Percentiles rank a stretch among this genome's conserved stretches.
These are phyloP conservation scores for Buathra laborator DNA, from an alignment of 2,888 invertebrate species.

Conservation along the genomic window DNA sequence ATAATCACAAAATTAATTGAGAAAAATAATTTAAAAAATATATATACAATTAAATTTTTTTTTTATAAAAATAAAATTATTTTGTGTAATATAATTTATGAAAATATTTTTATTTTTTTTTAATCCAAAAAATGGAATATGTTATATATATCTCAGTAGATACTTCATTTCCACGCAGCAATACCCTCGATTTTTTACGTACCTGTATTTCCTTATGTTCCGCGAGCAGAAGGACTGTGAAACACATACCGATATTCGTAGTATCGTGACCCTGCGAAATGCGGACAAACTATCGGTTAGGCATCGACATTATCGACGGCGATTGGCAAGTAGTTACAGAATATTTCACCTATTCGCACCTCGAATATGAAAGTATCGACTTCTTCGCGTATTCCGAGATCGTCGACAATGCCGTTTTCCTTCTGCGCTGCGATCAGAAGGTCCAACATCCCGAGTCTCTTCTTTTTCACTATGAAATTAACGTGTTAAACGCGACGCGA, in stretches of 20 bases:
- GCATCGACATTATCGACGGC: background rate
- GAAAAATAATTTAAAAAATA: too few relatives aligned
- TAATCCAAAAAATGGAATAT: too few relatives aligned
- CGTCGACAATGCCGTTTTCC: slow-evolving; percentile 58
- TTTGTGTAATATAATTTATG: too few relatives aligned
- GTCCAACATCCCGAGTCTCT: slow-evolving; percentile 70
- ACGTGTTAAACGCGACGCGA: background rate
- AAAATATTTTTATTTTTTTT: too few relatives aligned
- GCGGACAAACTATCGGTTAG: background rate
- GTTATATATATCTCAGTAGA: too few relatives aligned
- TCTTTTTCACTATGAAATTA: slow-evolving; percentile 46
- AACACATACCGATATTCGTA: slow-evolving; percentile 61
- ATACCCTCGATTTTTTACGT: background rate
- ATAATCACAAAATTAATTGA: too few relatives aligned
- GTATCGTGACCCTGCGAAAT: slow-evolving; percentile 69
- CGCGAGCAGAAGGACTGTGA: slow-evolving; percentile 65
- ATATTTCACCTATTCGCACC: slow-evolving; percentile 40
- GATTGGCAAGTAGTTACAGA: background rate
- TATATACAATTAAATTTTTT: too few relatives aligned
- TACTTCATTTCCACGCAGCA: background rate
- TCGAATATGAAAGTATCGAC: slow-evolving; percentile 72
- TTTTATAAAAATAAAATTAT: too few relatives aligned
- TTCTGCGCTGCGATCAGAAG: slow-evolving; percentile 66
- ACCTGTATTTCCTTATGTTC: slow-evolving; percentile 68
- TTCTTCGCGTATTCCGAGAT: slow-evolving; percentile 69